Evolutionary conservation across 2,113 vertebrate species (phyloP).

Genomic region (Percopsis transmontana): DNA sequence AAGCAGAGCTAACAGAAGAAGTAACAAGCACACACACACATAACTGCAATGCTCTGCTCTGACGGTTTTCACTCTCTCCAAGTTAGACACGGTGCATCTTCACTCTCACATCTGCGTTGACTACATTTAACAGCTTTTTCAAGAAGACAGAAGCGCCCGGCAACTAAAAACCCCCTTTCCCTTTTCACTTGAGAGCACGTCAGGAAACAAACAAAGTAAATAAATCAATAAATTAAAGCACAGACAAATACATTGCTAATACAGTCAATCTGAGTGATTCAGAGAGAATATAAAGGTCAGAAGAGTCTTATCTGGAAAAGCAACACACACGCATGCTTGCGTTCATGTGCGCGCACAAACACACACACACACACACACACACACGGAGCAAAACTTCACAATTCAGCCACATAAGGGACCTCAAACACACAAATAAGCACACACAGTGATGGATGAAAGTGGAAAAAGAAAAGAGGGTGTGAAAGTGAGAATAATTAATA

Average conservation of each 20-base stretch:
- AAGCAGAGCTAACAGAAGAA: background rate
- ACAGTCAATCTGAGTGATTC: conserved; percentile 39
- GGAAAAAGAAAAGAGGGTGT: conserved; percentile 23
- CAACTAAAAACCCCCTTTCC: too few relatives aligned
- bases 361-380: background rate
- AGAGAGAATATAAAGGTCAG: conserved; percentile 46
- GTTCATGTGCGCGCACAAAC: background rate
- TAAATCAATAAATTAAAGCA: conserved; percentile 1
- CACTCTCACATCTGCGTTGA: too few relatives aligned
- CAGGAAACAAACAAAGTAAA: background rate
- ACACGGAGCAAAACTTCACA: conserved; percentile 27
- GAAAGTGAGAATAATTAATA: conserved; percentile 15
- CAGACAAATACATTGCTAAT: conserved; percentile 10
- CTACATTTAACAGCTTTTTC: too few relatives aligned
- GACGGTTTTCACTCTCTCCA: too few relatives aligned
- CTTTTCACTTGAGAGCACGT: background rate
- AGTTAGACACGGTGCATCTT: too few relatives aligned
- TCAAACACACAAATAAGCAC: conserved; percentile 1
- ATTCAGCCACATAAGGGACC: conserved; percentile 26
- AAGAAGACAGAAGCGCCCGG: too few relatives aligned
- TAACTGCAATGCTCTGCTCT: conserved; percentile 19
- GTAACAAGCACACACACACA: conserved; percentile 30
- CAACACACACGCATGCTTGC: conserved; percentile 1
- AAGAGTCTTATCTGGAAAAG: conserved; percentile 45
- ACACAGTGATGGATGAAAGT: background rate